Conservation (phyloP, 2,888 invertebrate genomes). For the Augiades crinisus region DNA sequence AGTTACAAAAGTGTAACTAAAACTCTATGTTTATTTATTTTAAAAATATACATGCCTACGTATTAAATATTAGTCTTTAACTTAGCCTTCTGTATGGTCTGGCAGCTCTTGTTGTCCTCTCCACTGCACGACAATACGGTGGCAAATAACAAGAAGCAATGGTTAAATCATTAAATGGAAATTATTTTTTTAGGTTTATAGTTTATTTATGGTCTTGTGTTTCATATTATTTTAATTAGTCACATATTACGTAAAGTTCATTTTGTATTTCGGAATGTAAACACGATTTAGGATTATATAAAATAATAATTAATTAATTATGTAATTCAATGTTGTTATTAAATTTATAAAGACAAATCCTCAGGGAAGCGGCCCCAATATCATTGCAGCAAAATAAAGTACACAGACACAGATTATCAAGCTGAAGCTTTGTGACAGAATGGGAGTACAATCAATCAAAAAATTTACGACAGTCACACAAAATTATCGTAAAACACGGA, state of each 20-base stretch:
- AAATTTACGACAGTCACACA: constrained; percentile 14
- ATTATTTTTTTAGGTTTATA: neutral
- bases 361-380: constrained; percentile 19
- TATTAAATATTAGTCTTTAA: constrained; percentile 8
- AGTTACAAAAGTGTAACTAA: constrained; percentile 4
- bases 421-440: constrained; percentile 34
- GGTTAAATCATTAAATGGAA: neutral
- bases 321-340: neutral
- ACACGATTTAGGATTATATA: too few species aligned
- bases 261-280: too few species aligned
- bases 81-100: constrained; percentile 7
- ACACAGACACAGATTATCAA: constrained; percentile 35
- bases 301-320: neutral
- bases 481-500: constrained; percentile 17
- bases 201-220: too few species aligned
- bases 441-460: constrained; percentile 17
- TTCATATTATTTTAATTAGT: too few species aligned
- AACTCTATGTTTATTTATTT: constrained; percentile 10
- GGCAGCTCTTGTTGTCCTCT: constrained; percentile 5
- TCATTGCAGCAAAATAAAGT: constrained; percentile 37
- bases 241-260: too few species aligned
- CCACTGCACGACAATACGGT: constrained; percentile 13
- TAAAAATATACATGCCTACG: constrained; percentile 7
- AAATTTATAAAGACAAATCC: constrained; percentile 1
- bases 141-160: constrained; percentile 9